Evolutionary conservation across 2,113 vertebrate species (phyloP), one percentile per base, ranked within the genome.

Genomic region (Nerophis ophidion): DNA sequence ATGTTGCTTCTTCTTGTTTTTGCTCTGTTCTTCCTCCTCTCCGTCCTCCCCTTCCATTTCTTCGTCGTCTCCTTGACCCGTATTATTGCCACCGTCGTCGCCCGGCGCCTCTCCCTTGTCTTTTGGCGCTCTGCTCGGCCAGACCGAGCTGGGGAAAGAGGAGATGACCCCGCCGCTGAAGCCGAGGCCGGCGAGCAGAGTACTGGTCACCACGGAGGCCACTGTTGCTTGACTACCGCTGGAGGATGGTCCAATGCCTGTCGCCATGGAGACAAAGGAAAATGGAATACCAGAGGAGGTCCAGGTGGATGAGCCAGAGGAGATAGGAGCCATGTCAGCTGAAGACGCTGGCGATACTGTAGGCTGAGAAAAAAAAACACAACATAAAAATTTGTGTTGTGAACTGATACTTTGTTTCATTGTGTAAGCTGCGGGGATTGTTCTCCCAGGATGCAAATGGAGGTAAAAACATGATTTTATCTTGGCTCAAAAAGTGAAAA

Each of bases 241-340:
- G 75, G 95, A 97, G 6, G 95, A 97, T 0, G 96, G 95, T 5
- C 95, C 92, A 63, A 97, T 97, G 52, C 96, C 96, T 0, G 96
- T 98, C 5, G 96, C 96, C 93, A 98, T 97, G 55, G 96, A 98
- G 48, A 98, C 95, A 0, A 98, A 97, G 13, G 96, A 98, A 88
- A 98, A 98, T 26, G 94, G 95, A 65, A 98, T 92, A 61, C 95
- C 95, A 0, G 96, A 95, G 62, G 95, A 95, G 2, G 95, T 97
- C 96, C 96, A 98, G 17, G 96, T 98, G 33, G 96, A 98, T 19
- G 96, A 97, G 34, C 96, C 95, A 0, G 95, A 98, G 76, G 95
- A 97, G 90, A 98, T 98, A 71, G 96, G 96, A 61, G 96, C 96
- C 96, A 98, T 98, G 87, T 98, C 96, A 0, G 95, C 95, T 0